A percentile compares a stretch with the other conserved stretches of the same genome.
These are phyloP conservation scores for Drosophila austrosaltans DNA, from an alignment of 2,888 invertebrate species.

Conservation along the genomic window DNA sequence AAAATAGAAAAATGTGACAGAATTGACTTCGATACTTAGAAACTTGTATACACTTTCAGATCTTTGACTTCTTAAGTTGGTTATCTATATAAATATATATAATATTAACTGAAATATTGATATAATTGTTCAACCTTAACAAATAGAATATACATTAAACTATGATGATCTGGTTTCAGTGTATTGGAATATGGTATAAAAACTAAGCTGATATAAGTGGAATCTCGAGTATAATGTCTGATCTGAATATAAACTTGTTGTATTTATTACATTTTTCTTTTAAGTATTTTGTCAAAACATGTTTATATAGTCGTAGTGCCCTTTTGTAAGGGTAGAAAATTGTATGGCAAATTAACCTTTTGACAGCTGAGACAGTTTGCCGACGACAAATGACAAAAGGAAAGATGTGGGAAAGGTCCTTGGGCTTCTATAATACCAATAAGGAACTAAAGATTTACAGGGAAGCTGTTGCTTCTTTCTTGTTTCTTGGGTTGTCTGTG, in stretches of 20 bases:
- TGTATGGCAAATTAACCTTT: slow-evolving; percentile 79
- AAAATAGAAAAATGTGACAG: neutral
- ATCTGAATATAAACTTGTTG: no score
- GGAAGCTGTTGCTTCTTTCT: slow-evolving; percentile 18
- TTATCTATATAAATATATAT: no score
- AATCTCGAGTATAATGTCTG: no score
- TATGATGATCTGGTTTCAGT: no score
- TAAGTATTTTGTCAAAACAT: no score
- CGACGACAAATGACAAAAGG: slow-evolving; percentile 56
- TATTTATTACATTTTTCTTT: no score
- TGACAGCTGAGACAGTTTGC: slow-evolving; percentile 60
- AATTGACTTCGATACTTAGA: neutral
- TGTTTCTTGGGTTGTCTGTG: slow-evolving; percentile 31
- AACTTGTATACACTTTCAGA: neutral
- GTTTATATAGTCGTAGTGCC: neutral
- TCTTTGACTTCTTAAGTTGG: neutral
- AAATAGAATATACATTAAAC: no score
- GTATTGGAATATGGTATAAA: no score
- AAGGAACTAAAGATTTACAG: neutral
- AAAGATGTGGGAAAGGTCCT: neutral
- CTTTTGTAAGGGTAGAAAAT: slow-evolving; percentile 45
- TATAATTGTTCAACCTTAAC: no score
- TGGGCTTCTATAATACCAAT: no score
- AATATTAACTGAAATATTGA: no score
- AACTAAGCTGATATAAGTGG: no score